Conservation (phyloP, 1,140 invertebrate species). For the Drosophila pseudoobscura region DNA sequence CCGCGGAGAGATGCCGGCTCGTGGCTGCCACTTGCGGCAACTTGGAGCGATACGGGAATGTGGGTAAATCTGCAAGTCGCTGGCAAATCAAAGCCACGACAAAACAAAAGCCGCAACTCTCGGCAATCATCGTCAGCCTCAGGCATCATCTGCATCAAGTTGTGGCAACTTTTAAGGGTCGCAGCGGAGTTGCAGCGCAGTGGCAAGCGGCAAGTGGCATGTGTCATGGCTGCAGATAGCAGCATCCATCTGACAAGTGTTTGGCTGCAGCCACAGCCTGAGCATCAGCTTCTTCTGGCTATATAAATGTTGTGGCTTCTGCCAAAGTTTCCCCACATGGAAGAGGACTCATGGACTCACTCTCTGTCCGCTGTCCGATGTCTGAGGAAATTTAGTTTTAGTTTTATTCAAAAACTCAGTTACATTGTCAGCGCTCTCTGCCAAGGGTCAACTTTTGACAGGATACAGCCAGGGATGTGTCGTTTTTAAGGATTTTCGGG, state of each 20-base stretch:
- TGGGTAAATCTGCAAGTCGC: slow-evolving; percentile 65
- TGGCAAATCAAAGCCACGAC: slow-evolving; percentile 53
- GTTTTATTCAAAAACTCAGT: slow-evolving; percentile 39
- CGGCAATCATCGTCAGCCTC: slow-evolving; percentile 35
- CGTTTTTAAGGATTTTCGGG: too few relatives aligned
- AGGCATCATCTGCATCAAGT: slow-evolving; percentile 52
- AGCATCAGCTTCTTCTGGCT: slow-evolving; percentile 16
- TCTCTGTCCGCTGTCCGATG: slow-evolving; percentile 1
- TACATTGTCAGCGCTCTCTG: slow-evolving; percentile 17
- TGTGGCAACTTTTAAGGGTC: slow-evolving; percentile 56
- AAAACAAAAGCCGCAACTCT: slow-evolving; percentile 48
- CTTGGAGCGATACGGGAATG: slow-evolving; percentile 57
- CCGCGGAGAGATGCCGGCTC: slow-evolving; percentile 30
- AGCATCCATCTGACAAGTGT: slow-evolving; percentile 35
- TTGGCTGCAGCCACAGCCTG: slow-evolving; percentile 17
- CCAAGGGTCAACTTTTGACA: too few relatives aligned
- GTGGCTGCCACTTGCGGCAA: slow-evolving; percentile 47
- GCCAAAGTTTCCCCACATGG: slow-evolving; percentile 17
- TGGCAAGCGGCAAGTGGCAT: slow-evolving; percentile 20
- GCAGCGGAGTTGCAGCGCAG: slow-evolving; percentile 24
- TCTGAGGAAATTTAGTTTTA: slow-evolving; percentile 28
- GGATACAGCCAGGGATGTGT: too few relatives aligned
- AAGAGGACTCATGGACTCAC: too few relatives aligned
- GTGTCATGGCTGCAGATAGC: slow-evolving; percentile 36
- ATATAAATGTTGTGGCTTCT: slow-evolving; percentile 34